Conservation (phyloP, 2,797 vertebrate genomes). For the Melanotaenia maccullochi region DNA sequence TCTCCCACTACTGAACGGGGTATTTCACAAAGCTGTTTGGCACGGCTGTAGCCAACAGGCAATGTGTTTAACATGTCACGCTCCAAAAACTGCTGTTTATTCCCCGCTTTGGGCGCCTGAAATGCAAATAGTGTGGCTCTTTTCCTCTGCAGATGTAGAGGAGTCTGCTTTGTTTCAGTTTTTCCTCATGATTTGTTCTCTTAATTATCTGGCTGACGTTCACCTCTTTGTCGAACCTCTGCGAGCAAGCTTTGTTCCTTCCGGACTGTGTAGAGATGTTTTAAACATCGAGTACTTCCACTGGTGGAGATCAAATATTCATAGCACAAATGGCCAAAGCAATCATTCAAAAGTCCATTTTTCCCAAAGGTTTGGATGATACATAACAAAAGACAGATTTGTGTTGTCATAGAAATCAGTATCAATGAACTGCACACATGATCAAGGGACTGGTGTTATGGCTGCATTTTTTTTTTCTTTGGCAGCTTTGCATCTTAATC, state of each 20-base stretch:
- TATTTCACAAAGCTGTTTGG: conserved; percentile 76
- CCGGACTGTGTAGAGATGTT: conserved; percentile 51
- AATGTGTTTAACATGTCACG: conserved; percentile 83
- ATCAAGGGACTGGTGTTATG: conserved; percentile 56
- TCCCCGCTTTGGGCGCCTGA: conserved; percentile 65
- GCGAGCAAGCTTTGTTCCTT: conserved; percentile 54
- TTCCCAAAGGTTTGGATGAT: conserved; percentile 50
- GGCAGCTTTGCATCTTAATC: conserved; percentile 45
- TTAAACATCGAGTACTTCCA: conserved; percentile 46
- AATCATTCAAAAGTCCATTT: conserved; percentile 50
- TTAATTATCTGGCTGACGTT: conserved; percentile 73
- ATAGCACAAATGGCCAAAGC: conserved; percentile 31
- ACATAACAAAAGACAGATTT: conserved; percentile 52
- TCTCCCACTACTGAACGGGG: conserved; percentile 64
- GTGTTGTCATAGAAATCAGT: conserved; percentile 51
- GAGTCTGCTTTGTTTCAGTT: conserved; percentile 57
- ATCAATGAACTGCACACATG: conserved; percentile 33
- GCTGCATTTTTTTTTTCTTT: conserved; percentile 19
- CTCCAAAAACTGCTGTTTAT: conserved; percentile 81
- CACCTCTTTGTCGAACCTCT: conserved; percentile 57
- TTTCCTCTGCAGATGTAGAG: conserved; percentile 55
- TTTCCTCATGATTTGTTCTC: conserved; percentile 72
- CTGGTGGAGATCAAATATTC: conserved; percentile 51
- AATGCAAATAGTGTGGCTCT: conserved; percentile 75
- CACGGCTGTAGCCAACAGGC: conserved; percentile 73